phyloP scores from a whole-genome alignment of 1,140 invertebrate species.

The Streblospio benedicti region DNA sequence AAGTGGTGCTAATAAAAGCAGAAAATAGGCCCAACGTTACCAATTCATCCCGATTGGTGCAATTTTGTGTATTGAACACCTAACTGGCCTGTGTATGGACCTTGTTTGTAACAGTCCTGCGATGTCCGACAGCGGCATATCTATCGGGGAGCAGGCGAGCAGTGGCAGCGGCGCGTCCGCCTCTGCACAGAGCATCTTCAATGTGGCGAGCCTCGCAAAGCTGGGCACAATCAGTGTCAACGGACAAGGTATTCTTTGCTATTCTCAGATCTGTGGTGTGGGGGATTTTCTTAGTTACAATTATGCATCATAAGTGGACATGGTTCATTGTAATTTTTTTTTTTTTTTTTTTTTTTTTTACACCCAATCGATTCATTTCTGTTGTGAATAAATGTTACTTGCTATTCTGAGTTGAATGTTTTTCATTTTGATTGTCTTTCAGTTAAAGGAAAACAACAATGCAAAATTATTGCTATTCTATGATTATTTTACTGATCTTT shows the following conservation, averaged over 20 bases:
- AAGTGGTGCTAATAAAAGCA: no score
- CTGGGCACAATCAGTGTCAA: conserved; percentile 53
- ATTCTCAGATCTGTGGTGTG: not conserved
- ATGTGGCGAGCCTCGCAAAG: conserved; percentile 78
- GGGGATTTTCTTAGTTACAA: not conserved
- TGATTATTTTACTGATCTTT: no score
- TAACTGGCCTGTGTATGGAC: no score
- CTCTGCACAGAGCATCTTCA: conserved; percentile 67
- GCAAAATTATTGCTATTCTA: no score
- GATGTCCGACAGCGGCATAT: conserved; percentile 47
- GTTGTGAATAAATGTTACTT: not conserved
- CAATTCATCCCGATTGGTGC: no score
- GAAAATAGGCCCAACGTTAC: no score
- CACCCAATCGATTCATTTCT: not conserved
- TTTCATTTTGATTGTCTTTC: no score
- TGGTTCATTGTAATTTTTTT: not conserved
- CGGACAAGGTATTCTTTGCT: conserved; percentile 20
- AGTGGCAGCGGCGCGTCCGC: conserved; percentile 59
- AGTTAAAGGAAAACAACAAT: no score
- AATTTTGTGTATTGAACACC: no score
- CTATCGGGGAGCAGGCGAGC: no score
- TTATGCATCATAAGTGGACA: not conserved
- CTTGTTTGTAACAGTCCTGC: conserved; percentile 42
- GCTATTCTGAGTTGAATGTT: no score
- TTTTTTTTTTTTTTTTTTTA: not conserved